phyloP scores from a whole-genome alignment of 1,140 invertebrate genomes.

The Heliothis subflexa region DNA sequence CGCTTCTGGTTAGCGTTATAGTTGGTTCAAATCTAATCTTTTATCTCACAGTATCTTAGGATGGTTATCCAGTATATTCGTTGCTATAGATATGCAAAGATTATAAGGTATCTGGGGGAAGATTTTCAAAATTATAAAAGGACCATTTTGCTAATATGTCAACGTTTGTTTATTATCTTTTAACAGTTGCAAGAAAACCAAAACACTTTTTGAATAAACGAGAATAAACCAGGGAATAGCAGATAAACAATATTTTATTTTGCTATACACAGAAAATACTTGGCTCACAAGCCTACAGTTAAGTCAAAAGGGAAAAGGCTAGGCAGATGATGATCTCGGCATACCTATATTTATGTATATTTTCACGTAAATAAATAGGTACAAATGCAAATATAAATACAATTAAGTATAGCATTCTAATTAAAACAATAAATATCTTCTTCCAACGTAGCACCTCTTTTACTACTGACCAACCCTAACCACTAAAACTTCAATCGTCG shows the following conservation, averaged over 20 bases:
- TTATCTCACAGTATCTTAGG: constrained; percentile 33
- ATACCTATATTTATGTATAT: too few species aligned
- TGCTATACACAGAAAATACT: too few species aligned
- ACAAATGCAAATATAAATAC: neutral
- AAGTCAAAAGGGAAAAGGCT: too few species aligned
- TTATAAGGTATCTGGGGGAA: neutral
- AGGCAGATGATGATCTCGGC: too few species aligned
- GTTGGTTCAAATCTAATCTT: constrained; percentile 44
- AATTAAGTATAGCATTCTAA: neutral
- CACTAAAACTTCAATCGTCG: constrained; percentile 11
- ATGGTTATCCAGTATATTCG: neutral
- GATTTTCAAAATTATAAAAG: neutral
- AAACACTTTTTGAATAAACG: too few species aligned
- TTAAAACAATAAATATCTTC: neutral
- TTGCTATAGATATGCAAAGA: neutral
- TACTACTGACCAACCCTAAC: neutral
- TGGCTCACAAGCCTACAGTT: too few species aligned
- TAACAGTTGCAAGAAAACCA: too few species aligned
- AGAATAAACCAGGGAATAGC: too few species aligned
- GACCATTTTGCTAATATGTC: too few species aligned
- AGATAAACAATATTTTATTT: too few species aligned
- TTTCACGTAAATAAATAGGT: too few species aligned
- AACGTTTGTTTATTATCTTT: too few species aligned
- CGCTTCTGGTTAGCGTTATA: constrained; percentile 38
- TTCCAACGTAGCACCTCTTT: neutral